These are phyloP conservation scores for Chaenodraco wilsoni DNA, from an alignment of 2,797 vertebrate genomes.

Conservation along the genomic window DNA sequence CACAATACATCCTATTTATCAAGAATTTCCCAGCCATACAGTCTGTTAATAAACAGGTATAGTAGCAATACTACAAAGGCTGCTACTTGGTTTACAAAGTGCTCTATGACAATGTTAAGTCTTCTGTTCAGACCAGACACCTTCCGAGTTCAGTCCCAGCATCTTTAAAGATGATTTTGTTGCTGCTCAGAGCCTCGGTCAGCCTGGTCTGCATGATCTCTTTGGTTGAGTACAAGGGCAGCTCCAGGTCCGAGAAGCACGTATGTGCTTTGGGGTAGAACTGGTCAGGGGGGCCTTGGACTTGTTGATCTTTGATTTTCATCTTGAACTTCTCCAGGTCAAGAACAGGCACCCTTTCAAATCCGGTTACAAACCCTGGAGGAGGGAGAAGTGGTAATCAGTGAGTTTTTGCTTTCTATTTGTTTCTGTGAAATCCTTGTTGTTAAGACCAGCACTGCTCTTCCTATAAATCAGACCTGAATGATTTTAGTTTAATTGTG, in stretches of 20 bases:
- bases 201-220: slow-evolving; percentile 33
- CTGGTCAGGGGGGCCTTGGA: not conserved
- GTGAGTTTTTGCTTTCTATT: not conserved
- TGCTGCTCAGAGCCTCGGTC: slow-evolving; percentile 25
- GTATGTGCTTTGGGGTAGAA: slow-evolving; percentile 20
- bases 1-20: not conserved
- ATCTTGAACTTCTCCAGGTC: slow-evolving; percentile 67
- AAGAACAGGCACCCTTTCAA: slow-evolving; percentile 69
- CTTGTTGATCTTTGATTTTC: slow-evolving; percentile 48
- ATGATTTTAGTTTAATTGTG: no score
- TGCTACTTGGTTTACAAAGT: slow-evolving; percentile 1
- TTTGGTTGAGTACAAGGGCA: slow-evolving; percentile 29
- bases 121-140: not conserved
- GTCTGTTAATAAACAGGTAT: not conserved
- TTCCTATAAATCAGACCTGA: not conserved
- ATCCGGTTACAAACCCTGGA: slow-evolving; percentile 81
- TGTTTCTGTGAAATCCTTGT: not conserved
- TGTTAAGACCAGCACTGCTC: not conserved
- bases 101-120: not conserved
- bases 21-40: not conserved
- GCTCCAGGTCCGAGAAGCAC: slow-evolving; percentile 1
- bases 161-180: not conserved
- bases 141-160: not conserved
- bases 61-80: not conserved
- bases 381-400: not conserved